phyloP scores from a whole-genome alignment of 2,888 invertebrate species.

The Drosophila nigritarsus region DNA sequence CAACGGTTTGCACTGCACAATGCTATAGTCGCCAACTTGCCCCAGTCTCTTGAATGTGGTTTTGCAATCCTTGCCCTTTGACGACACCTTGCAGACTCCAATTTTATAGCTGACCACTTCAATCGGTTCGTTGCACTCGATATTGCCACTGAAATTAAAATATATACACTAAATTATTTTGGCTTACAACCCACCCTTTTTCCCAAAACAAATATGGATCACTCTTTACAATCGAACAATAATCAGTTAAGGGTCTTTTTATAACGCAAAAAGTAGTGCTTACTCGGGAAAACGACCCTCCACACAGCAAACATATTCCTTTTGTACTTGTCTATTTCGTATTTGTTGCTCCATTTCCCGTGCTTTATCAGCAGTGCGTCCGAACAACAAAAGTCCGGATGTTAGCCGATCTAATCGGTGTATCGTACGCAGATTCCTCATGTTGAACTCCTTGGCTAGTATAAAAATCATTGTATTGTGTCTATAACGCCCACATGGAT shows the following conservation, averaged over 20 bases:
- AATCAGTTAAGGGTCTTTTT: background rate
- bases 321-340: conserved; percentile 94
- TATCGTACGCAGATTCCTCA: conserved; percentile 96
- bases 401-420: conserved; percentile 98
- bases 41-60: conserved; percentile 95
- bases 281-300: conserved; percentile 97
- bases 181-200: background rate
- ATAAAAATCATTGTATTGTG: conserved; percentile 98
- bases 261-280: conserved; percentile 49
- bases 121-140: conserved; percentile 95
- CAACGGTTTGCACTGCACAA: conserved; percentile 96
- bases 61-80: conserved; percentile 95
- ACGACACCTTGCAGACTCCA: conserved; percentile 96
- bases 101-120: conserved; percentile 97
- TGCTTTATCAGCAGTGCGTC: conserved; percentile 96
- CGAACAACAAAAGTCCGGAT: conserved; percentile 95
- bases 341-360: conserved; percentile 98
- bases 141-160: conserved; percentile 87
- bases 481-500: conserved; percentile 98
- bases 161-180: background rate
- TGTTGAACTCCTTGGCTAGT: conserved; percentile 96
- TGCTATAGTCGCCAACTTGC: conserved; percentile 94
- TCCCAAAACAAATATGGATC: background rate
- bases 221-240: background rate
- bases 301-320: conserved; percentile 97